Base-by-base conservation (phyloP, 1,140 invertebrate species). In the Pantala flavescens region DNA sequence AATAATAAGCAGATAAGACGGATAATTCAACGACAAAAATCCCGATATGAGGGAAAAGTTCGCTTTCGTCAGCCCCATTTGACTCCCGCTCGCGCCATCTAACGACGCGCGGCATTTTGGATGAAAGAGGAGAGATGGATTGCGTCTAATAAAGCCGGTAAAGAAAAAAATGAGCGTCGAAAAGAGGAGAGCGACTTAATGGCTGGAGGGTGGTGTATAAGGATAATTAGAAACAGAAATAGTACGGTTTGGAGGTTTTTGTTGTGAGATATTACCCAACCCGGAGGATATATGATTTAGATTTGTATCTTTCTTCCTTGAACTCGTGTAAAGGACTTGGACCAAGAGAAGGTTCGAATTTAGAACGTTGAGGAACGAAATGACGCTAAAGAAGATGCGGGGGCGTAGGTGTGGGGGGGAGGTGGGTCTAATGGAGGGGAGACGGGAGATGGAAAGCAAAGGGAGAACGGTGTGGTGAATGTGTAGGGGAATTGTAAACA, bases 181-280 rank as follows among this genome's bases (percentile, higher is more conserved):
- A 63, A 63, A 21, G n/a, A 63, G 49, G 49, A 63, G 49, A 63
- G 5, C 14, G 3, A 7, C n/a, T 63, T 63, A 63, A 63, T 63
- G 49, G 49, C 28, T 2, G 28, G 28, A 63, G 14, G 49, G 49
- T 63, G 49, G 49, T 16, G 43, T 63, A 21, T 19, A 21, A 63
- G 49, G 49, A 21, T 63, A 63, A 63, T 63, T 63, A 63, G 49
- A 63, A 63, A 63, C 49, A 63, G 49, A 63, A 63, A 63, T 63
- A 63, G 49, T 16, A 63, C 49, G 49, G 49, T 19, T 63, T 16
- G 49, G 49, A 21, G 49, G 49, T 63, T 21, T 63, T 21, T 21
- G 14, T 16, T 21, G 49, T 63, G 49, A 63, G 49, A 63, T 63
- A 63, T 63, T 21, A 21, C 49, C 14, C 49, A 16, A 63, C 16